Base-by-base conservation (phyloP, 2,797 vertebrate genomes). In the Sternarchorhynchus goeldii region DNA sequence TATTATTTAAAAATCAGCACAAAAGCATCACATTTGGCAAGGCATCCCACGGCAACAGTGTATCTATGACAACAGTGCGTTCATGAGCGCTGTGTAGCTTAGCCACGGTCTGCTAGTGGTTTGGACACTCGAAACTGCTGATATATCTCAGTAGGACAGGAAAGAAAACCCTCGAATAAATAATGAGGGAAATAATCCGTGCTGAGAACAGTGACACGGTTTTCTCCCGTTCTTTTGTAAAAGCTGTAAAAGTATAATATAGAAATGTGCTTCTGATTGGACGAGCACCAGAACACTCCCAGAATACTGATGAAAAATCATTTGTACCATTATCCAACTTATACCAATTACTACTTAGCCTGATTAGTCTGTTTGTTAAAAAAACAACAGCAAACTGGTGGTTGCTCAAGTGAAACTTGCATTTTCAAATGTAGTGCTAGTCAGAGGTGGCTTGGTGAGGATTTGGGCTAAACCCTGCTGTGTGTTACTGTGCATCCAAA, bases 41-140 rank as follows among this genome's bases (percentile, higher is more conserved):
- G 58, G 58, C 39, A 75, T 78, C 66, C 36, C 32, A 75, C 65
- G 75, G 80, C 75, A 66, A 83, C 85, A 82, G 83, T 85, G 83
- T 82, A 64, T 82, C 81, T 60, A 75, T 78, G 68, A 74, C 78
- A 85, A 88, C 88, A 87, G 85, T 87, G 86, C 85, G 84, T 83
- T 72, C 73, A 55, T 57, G n/a, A 34, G 66, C 12, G 78, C 79
- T 79, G 41, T 79, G 78, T 63, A 80, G 75, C 39, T 71, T 84
- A 69, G 64, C 50, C 50, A 34, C 29, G 39, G 79, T 76, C 66
- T 58, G 68, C 75, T 64, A 76, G 71, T 75, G 79, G 76, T 75
- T 77, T 75, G 73, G 72, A 77, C 41, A 85, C 64, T 73, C 63
- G 32, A 56, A 75, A 77, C 65, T 34, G 17, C 75, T 66, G 74